Percentiles rank a stretch among this genome's conserved stretches.
Evolutionary conservation across 2,797 vertebrate species (phyloP).

Genomic region (Prionace glauca): DNA sequence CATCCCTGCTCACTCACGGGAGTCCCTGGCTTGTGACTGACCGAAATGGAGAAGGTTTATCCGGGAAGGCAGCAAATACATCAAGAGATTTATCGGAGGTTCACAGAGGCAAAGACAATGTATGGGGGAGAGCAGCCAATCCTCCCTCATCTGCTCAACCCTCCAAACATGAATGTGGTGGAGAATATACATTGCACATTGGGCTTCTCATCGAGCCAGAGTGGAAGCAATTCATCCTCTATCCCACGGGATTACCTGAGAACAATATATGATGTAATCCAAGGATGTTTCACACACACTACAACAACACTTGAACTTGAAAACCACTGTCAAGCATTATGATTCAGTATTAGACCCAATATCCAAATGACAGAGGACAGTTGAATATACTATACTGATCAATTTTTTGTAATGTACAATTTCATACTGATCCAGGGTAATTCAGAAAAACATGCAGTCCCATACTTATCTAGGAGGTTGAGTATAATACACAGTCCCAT

Average conservation of each 20-base stretch:
- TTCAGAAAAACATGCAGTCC: too few relatives aligned
- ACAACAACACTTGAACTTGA: not conserved
- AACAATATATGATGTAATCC: not conserved
- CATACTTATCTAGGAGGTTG: too few relatives aligned
- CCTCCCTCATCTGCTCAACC: not conserved
- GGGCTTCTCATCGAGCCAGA: not conserved
- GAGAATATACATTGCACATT: not conserved
- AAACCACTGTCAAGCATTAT: not conserved
- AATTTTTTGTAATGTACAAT: too few relatives aligned
- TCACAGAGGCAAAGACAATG: too few relatives aligned
- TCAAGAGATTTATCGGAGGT: too few relatives aligned
- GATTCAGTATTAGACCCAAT: not conserved
- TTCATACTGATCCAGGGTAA: too few relatives aligned
- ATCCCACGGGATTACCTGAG: not conserved
- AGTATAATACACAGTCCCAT: not conserved
- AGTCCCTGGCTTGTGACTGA: not conserved
- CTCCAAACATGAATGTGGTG: not conserved
- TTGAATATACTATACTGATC: too few relatives aligned
- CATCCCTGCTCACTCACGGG: not conserved
- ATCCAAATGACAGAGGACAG: not conserved
- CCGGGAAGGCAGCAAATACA: not conserved
- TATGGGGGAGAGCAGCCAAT: not conserved
- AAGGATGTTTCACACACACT: not conserved
- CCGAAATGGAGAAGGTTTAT: not conserved
- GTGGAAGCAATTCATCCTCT: not conserved